Evolutionary conservation across 2,797 vertebrate species (phyloP), one percentile per base, ranked within the genome.

Genomic region (Sebastes iracundus): DNA sequence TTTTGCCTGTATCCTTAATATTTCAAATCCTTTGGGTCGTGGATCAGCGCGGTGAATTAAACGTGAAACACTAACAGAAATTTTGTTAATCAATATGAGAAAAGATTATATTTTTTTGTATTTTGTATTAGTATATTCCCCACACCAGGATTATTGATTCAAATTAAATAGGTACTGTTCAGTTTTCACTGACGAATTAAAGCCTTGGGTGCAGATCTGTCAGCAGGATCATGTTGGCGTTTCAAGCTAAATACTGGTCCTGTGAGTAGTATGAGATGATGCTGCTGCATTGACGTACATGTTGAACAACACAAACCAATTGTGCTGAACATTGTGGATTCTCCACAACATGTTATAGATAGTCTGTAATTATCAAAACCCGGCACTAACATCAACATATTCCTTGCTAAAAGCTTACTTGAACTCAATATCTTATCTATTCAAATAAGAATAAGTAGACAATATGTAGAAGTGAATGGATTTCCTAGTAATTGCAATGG

Each of bases 181-280:
- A 49, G 16, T 32, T 72, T 25, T 46, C n/a, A 42, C 2, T 20
- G 16, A 33, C 2, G 2, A 52, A 80, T 72, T 6, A 23, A 62
- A 77, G 59, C 64, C 76, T 56, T 12, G 33, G 32, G 64, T 77
- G 53, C 46, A n/a, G 61, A 33, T 77, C 27, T 69, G 35, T 59
- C 49, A 72, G 61, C 27, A 33, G 71, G 33, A 18, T 68, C 25
- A 20, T 30, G 38, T 56, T 33, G 25, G 35, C 5, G 4, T 55
- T 73, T 73, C 32, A 60, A 64, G 32, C 25, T 59, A 30, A 63
- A 58, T 16, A 35, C n/a, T 30, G 25, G 12, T 74, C 67, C 75
- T 63, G 23, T 20, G 49, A 72, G 71, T 30, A 32, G 23, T 62
- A 16, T 35, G 30, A 62, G 11, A 75, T 30, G n/a, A 52, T 18